A percentile compares a stretch with the other conserved stretches of the same genome.
Conservation (phyloP, 2,797 vertebrate genomes). For the Argyrosomus regius region DNA sequence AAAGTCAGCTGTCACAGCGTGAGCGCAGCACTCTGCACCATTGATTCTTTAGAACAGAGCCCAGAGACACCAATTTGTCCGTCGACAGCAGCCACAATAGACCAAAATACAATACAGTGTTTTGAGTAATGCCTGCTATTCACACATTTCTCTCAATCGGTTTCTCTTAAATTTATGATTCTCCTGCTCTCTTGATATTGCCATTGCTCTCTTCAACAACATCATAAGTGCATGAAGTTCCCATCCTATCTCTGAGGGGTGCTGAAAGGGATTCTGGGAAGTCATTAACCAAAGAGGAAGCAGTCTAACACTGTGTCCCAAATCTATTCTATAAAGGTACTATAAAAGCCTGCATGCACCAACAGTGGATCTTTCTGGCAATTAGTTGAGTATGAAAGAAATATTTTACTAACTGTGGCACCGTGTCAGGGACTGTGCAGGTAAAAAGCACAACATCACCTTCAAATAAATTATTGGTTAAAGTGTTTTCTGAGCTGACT, state of each 20-base stretch:
- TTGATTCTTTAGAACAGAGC: slow-evolving; percentile 58
- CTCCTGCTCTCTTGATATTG: slow-evolving; percentile 15
- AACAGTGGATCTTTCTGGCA: background rate
- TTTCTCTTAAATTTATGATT: slow-evolving; percentile 26
- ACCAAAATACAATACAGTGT: slow-evolving; percentile 42
- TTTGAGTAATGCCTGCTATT: slow-evolving; percentile 54
- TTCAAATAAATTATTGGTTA: slow-evolving; percentile 2
- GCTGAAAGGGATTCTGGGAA: slow-evolving; percentile 21
- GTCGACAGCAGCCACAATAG: slow-evolving; percentile 40
- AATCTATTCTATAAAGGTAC: background rate
- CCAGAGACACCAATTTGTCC: slow-evolving; percentile 68
- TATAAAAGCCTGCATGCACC: background rate
- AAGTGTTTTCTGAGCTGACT: no score
- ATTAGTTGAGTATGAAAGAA: background rate
- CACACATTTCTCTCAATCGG: slow-evolving; percentile 36
- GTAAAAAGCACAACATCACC: background rate
- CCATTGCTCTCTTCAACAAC: slow-evolving; percentile 10
- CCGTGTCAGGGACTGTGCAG: background rate
- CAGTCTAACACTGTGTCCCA: background rate
- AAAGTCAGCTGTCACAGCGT: slow-evolving; percentile 48
- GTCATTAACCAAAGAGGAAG: slow-evolving; percentile 26
- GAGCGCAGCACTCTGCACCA: slow-evolving; percentile 51
- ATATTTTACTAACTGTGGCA: background rate
- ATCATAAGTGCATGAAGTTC: slow-evolving; percentile 35
- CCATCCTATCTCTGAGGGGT: background rate